Evolutionary conservation across 1,140 invertebrate species (phyloP).

Genomic region (Danaus plexippus): DNA sequence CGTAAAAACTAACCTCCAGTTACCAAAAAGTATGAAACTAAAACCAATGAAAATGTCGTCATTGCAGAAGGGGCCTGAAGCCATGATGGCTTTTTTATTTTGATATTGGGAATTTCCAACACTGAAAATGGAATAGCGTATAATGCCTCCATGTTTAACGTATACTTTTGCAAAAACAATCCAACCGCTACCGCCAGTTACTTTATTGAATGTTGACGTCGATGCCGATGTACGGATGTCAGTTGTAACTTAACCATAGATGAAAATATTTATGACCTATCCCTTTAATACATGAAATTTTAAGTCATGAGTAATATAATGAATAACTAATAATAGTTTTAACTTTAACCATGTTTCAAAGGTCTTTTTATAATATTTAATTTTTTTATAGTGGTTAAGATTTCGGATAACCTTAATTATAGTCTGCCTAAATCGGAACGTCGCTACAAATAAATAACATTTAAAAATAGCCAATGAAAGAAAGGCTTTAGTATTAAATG

Average conservation of each 20-base stretch:
- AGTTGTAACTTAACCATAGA: conserved; percentile 3
- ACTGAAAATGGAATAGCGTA: conserved; percentile 87
- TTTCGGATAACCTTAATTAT: too few relatives aligned
- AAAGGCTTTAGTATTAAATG: conserved; percentile 44
- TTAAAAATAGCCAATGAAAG: conserved; percentile 39
- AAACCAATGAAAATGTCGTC: conserved; percentile 90
- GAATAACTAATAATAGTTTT: too few relatives aligned
- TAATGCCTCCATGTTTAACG: conserved; percentile 80
- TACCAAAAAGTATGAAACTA: conserved; percentile 97
- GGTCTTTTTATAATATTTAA: too few relatives aligned
- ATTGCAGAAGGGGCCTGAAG: conserved; percentile 93
- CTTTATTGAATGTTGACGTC: conserved; percentile 12
- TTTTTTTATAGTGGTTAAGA: too few relatives aligned
- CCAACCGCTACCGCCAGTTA: conserved; percentile 1
- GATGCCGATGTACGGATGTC: conserved; percentile 8
- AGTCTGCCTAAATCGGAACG: conserved; percentile 23
- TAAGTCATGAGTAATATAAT: too few relatives aligned
- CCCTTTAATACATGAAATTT: too few relatives aligned
- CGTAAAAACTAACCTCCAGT: conserved; percentile 87
- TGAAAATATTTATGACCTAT: too few relatives aligned
- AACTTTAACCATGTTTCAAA: too few relatives aligned
- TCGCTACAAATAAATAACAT: conserved; percentile 3
- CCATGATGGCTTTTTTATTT: conserved; percentile 93
- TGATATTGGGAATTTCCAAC: conserved; percentile 92
- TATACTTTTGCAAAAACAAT: conserved; percentile 9